Evolutionary conservation across 2,888 invertebrate genomes (phyloP).

Genomic region (Ectemnius lituratus): DNA sequence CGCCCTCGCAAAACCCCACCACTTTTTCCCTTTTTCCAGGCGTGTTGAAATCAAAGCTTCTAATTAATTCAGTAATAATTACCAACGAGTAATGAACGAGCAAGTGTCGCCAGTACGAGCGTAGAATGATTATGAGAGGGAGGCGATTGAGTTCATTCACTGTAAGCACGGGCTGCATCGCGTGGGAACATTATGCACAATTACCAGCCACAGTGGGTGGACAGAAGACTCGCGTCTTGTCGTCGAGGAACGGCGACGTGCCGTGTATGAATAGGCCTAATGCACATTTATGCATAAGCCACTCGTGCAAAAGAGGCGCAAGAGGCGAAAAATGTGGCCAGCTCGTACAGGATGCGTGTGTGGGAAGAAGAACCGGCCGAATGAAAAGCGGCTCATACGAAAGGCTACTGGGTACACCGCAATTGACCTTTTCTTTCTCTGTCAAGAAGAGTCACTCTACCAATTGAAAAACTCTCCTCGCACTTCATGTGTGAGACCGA

Average conservation of each 20-base stretch:
- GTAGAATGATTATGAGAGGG: background rate
- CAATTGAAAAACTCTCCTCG: too few species aligned
- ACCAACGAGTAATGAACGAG: background rate
- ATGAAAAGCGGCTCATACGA: conserved; percentile 7
- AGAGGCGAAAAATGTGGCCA: conserved; percentile 7
- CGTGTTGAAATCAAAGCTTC: too few species aligned
- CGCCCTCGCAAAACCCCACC: too few species aligned
- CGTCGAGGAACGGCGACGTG: conserved; percentile 34
- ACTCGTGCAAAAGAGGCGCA: conserved; percentile 35
- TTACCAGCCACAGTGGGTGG: conserved; percentile 32
- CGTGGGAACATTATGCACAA: conserved; percentile 40
- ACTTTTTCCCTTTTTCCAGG: too few species aligned
- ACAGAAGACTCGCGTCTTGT: conserved; percentile 36
- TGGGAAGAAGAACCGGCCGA: conserved; percentile 11
- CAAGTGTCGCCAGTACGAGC: background rate
- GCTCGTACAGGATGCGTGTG: conserved; percentile 5
- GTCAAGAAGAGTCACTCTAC: background rate
- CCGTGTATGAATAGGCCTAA: conserved; percentile 31
- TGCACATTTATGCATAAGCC: conserved; percentile 13
- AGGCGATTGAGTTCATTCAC: background rate
- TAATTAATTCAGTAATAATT: conserved; percentile 13
- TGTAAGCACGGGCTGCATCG: conserved; percentile 3
- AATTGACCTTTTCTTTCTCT: conserved; percentile 40
- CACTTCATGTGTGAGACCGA: too few species aligned
- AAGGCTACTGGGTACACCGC: conserved; percentile 10